Percentiles rank a stretch among this genome's conserved stretches.
Conservation (phyloP, 2,113 vertebrate species). For the Chauna torquata region DNA sequence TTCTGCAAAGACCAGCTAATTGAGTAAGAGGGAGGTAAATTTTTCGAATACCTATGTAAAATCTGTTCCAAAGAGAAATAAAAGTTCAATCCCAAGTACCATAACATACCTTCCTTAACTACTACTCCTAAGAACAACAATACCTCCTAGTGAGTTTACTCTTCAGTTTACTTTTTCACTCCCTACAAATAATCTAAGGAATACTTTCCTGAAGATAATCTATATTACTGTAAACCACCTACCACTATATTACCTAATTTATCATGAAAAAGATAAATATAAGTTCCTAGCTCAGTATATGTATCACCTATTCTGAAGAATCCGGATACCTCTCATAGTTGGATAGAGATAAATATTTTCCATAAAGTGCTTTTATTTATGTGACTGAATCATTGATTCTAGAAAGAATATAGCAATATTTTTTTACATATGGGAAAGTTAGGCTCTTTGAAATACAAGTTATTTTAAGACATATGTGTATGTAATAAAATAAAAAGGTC, state of each 20-base stretch:
- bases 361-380: neutral
- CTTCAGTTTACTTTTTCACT: neutral
- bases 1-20: neutral
- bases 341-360: neutral
- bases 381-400: neutral
- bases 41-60: neutral
- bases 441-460: neutral
- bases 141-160: neutral
- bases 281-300: neutral
- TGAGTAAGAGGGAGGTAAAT: neutral
- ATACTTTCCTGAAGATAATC: neutral
- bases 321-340: neutral
- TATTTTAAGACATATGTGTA: neutral
- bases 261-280: neutral
- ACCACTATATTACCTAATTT: neutral
- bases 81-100: neutral
- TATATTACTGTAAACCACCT: neutral
- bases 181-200: neutral
- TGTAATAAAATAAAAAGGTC: neutral
- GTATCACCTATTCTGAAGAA: neutral
- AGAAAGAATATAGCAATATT: neutral
- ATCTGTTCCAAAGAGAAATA: neutral
- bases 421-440: neutral
- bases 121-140: neutral
- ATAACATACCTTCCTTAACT: neutral